Base-by-base conservation (phyloP, 1,140 invertebrate genomes). In the Drosophila chauvacae region DNA sequence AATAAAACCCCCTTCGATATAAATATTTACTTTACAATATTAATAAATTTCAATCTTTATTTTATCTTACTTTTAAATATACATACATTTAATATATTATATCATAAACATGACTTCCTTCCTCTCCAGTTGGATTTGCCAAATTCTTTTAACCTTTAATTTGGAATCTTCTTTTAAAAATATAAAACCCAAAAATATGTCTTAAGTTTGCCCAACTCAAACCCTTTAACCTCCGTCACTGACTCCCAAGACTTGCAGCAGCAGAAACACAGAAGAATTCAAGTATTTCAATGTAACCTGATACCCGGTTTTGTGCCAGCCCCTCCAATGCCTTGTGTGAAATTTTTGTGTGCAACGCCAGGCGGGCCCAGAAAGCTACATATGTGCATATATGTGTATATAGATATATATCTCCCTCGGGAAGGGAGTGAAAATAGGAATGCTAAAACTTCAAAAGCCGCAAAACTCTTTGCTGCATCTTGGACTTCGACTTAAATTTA, bases 261-360 rank as follows among this genome's bases (percentile, higher is more conserved):
- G 57, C 51, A 58, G 58, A 35, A 51, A 47, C 61, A 23, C 35
- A 35, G 59, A 82, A 73, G 57, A 87, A 82, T 87, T 79, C 70
- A 70, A 87, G 79, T 80, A 84, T 75, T 84, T 84, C 72, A 78
- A 80, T 84, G 84, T 75, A 88, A 88, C 80, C 80, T 64, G 70
- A 88, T 88, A 73, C 41, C 48, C 55, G 56, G 73, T 56, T 72
- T 75, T 77, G 66, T 78, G 81, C 72, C 72, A 80, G 61, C 74
- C 64, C 69, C 68, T 55, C 72, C 66, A 82, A 4, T 37, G 79
- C 71, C 84, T 87, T 87, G 83, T 87, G 84, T 80, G 84, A 83
- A 77, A 73, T 85, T 81, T 60, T 45, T 78, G 62, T 87, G 57
- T 85, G 59, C 65, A 62, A 35, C 30, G 28, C 18, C 23, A 59